These are phyloP conservation scores for Callopanchax toddi DNA, from an alignment of 2,113 vertebrate genomes.

Conservation along the genomic window DNA sequence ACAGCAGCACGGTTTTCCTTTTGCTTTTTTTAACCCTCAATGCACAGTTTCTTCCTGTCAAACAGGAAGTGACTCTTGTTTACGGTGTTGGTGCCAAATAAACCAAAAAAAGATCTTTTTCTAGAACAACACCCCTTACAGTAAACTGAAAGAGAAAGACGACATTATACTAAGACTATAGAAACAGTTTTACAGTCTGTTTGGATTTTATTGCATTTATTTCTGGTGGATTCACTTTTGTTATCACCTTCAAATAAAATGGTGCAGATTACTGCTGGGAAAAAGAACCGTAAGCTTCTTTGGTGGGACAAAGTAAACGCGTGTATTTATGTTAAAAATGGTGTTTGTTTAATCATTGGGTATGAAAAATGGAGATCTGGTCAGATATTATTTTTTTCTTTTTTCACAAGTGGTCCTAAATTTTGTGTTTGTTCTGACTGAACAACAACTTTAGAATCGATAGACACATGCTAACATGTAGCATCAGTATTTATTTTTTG, in stretches of 20 bases:
- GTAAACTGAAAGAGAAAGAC: background rate
- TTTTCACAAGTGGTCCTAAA: too few relatives aligned
- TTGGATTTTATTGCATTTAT: background rate
- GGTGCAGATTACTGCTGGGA: background rate
- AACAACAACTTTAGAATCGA: too few relatives aligned
- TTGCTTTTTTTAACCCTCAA: background rate
- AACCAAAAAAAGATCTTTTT: background rate
- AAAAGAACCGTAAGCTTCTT: too few relatives aligned
- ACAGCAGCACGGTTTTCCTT: background rate
- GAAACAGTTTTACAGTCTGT: background rate
- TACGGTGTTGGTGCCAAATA: background rate
- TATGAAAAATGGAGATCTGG: too few relatives aligned
- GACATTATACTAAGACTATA: too few relatives aligned
- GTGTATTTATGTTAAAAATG: too few relatives aligned
- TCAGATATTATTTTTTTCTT: too few relatives aligned
- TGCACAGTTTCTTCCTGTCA: conserved; percentile 6
- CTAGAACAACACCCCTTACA: background rate
- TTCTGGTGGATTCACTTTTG: background rate
- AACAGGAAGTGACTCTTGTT: conserved; percentile 27
- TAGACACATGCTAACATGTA: too few relatives aligned
- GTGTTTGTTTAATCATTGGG: too few relatives aligned
- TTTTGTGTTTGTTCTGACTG: too few relatives aligned
- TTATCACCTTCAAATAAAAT: background rate
- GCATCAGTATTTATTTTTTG: too few relatives aligned
- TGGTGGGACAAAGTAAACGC: too few relatives aligned